Conservation (phyloP, 2,888 invertebrate genomes). For the Melieria crassipennis region DNA sequence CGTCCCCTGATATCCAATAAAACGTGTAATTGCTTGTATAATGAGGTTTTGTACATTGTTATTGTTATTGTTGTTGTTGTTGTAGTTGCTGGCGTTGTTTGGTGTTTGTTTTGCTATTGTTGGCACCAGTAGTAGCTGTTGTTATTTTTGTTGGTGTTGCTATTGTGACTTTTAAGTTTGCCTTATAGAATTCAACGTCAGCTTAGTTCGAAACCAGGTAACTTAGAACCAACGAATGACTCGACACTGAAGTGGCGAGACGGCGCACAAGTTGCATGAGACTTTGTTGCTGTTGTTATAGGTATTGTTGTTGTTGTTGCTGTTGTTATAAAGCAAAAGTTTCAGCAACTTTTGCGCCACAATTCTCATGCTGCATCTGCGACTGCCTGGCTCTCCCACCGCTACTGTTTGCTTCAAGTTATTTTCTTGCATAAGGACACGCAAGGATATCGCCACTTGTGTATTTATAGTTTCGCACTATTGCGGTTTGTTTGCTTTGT, state of each 20-base stretch:
- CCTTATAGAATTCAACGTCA: too few relatives aligned
- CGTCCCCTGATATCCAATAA: conserved; percentile 40
- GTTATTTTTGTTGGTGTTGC: neutral
- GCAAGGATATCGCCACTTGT: conserved; percentile 20
- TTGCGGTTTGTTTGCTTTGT: conserved; percentile 15
- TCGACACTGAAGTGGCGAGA: too few relatives aligned
- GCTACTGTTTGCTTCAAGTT: neutral
- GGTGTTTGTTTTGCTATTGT: conserved; percentile 24
- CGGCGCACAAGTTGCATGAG: too few relatives aligned
- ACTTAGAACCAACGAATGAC: neutral
- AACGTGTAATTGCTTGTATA: conserved; percentile 48
- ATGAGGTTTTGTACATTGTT: conserved; percentile 40
- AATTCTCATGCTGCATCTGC: too few relatives aligned
- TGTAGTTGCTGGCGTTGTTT: conserved; percentile 15
- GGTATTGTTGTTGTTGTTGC: too few relatives aligned
- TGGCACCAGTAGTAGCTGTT: neutral
- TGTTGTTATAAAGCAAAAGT: neutral
- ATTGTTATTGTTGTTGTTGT: conserved; percentile 25
- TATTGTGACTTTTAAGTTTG: neutral
- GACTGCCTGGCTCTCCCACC: too few relatives aligned
- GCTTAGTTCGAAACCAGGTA: too few relatives aligned
- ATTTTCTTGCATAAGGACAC: conserved; percentile 29
- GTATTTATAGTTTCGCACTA: conserved; percentile 33
- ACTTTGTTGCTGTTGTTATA: too few relatives aligned
- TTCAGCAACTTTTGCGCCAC: too few relatives aligned